Base-by-base conservation (phyloP, 1,140 invertebrate genomes). In the Halesus radiatus region DNA sequence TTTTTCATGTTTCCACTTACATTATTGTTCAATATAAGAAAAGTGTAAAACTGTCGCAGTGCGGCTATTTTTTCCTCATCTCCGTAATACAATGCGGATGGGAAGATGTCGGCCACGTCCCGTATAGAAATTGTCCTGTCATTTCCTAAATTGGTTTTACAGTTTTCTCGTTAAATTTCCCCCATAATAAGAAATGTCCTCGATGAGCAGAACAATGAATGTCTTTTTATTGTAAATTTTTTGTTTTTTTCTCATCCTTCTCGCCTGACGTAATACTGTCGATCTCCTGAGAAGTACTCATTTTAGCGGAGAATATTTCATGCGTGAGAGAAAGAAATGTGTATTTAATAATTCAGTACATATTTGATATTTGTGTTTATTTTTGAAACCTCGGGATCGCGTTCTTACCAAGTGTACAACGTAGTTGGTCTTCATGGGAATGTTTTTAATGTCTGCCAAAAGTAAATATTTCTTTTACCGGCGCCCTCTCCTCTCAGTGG, bases 41-140 rank as follows among this genome's bases (percentile, higher is more conserved):
- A 22, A 50, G 6, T 70, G 66, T 70, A 45, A 50, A 70, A 70
- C 66, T 70, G 66, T 70, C 66, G 66, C 66, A 70, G n/a, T 70
- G 66, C 66, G 66, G 66, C 20, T 37, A 52, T 70, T 70, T 70
- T 70, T 64, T 70, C 45, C 32, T 70, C 66, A 70, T 70, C 66
- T 50, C 18, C 20, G 66, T 70, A 70, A 70, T 70, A 70, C 66
- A 70, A 70, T 70, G 66, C 66, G 66, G 66, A 70, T 52, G 66
- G n/a, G 66, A 70, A 70, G 66, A 70, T 70, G 66, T 70, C 66
- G 66, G 66, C 37, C 32, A 70, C 66, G 66, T 70, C 66, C 37
- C 45, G 37, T 37, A 8, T 37, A 45, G n/a, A 50, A 50, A 45
- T 50, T 50, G 66, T 70, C 18, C 66, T 70, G 66, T 70, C 37